Evolutionary conservation across 2,113 vertebrate species (phyloP).

Genomic region (Stigmatopora argus): DNA sequence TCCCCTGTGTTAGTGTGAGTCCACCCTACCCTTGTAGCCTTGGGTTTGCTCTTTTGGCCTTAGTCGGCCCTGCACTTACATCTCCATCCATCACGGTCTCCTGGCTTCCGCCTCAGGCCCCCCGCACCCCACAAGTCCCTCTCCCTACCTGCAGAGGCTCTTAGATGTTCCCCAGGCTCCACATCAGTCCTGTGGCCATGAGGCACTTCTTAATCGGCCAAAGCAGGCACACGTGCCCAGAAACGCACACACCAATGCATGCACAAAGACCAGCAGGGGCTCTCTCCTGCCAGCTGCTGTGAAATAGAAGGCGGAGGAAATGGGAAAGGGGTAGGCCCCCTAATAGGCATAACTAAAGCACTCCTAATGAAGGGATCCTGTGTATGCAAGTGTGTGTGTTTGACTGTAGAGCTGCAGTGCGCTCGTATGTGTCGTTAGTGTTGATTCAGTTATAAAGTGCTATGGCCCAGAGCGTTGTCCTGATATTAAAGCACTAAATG

Average conservation of each 20-base stretch:
- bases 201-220: constrained; percentile 73
- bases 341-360: constrained; percentile 72
- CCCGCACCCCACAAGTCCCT: constrained; percentile 39
- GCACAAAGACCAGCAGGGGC: constrained; percentile 61
- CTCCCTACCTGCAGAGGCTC: constrained; percentile 69
- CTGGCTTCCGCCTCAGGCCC: constrained; percentile 43
- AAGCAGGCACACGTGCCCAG: constrained; percentile 46
- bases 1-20: constrained; percentile 60
- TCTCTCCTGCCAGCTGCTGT: constrained; percentile 74
- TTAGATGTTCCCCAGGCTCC: constrained; percentile 67
- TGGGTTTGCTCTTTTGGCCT: constrained; percentile 60
- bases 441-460: constrained; percentile 72
- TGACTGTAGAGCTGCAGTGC: constrained; percentile 27
- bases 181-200: constrained; percentile 67
- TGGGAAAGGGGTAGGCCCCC: constrained; percentile 54
- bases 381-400: constrained; percentile 30
- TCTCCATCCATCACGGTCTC: constrained; percentile 69
- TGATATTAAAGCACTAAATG: constrained; percentile 80
- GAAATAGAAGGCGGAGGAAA: constrained; percentile 59
- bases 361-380: constrained; percentile 59
- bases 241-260: constrained; percentile 21
- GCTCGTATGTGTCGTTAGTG: constrained; percentile 57
- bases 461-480: constrained; percentile 69
- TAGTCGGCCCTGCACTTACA: constrained; percentile 40
- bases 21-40: constrained; percentile 26